Conservation (phyloP, 2,888 invertebrate genomes). For the Zygogramma bicolorata region DNA sequence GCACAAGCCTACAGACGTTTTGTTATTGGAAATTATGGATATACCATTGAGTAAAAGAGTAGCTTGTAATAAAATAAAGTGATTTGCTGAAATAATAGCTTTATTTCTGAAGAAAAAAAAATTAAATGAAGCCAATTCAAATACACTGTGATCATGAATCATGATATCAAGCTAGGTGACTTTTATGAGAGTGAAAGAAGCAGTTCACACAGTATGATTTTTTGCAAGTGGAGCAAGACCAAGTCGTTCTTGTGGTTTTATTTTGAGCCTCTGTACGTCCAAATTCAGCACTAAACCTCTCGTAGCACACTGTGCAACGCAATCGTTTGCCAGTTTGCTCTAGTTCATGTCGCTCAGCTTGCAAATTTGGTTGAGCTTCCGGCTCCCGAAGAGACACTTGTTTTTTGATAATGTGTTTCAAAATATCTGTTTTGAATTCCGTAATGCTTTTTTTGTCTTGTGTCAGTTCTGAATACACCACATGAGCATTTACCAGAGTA, state of each 20-base stretch:
- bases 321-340: conserved; percentile 13
- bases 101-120: too few species aligned
- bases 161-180: not conserved
- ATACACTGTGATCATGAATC: too few species aligned
- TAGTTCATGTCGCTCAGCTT: conserved; percentile 13
- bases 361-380: not conserved
- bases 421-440: conserved; percentile 4
- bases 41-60: too few species aligned
- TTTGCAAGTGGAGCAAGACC: conserved; percentile 14
- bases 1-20: too few species aligned
- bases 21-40: too few species aligned
- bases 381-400: not conserved
- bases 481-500: conserved; percentile 8
- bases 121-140: too few species aligned
- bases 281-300: conserved; percentile 11
- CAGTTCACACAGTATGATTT: not conserved
- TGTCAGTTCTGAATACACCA: not conserved
- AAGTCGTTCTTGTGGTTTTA: conserved; percentile 13
- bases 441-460: conserved; percentile 20
- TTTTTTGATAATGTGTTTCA: conserved; percentile 2
- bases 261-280: conserved; percentile 12
- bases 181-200: not conserved
- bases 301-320: conserved; percentile 12
- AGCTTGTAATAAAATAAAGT: too few species aligned
- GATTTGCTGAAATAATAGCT: too few species aligned